Base-by-base conservation (phyloP, 2,113 vertebrate genomes). In the Platycercus adscitus region DNA sequence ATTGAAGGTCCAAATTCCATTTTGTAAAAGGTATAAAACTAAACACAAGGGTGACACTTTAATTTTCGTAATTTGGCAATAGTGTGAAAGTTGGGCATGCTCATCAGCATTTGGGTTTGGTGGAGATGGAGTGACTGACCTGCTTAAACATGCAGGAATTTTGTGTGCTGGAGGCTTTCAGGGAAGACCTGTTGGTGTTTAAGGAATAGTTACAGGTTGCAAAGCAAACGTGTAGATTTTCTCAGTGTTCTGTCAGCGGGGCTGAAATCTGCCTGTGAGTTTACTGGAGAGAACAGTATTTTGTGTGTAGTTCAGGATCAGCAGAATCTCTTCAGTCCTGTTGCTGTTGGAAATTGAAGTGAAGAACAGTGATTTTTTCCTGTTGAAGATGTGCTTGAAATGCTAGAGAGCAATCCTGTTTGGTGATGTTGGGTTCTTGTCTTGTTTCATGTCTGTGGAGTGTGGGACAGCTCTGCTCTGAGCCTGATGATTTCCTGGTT, bases 391-490 rank as follows among this genome's bases (percentile, higher is more conserved):
- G 31, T 50, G 8, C 39, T 50, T 29, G 69, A 21, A 33, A 60
- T 68, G 33, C 29, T 47, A 24, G 61, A 64, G 68, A 5, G 2
- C 29, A 37, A 46, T 28, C 21, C n/a, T 41, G 39, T 39, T 17
- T 20, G n/a, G 21, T 0, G 1, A 5, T 18, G 44, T 4, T 25
- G 20, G 14, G 18, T 17, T 47, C 58, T 29, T 0, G 2, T 47
- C 39, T 43, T 71, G 25, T 20, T 53, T 21, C 13, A 0, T 0
- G 29, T 19, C 19, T 23, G n/a, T 4, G 0, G 2, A 16, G n/a
- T 2, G 24, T 41, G 52, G 66, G 70, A 20, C 56, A 68, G 63
- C 39, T n/a, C 2, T 9, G 37, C 43, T 24, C 0, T 52, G n/a
- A 44, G 46, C 26, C 19, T 13, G 14, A 2, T 70, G 70, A 13